These are phyloP conservation scores for Ips nitidus DNA, from an alignment of 1,140 invertebrate species.

Conservation along the genomic window DNA sequence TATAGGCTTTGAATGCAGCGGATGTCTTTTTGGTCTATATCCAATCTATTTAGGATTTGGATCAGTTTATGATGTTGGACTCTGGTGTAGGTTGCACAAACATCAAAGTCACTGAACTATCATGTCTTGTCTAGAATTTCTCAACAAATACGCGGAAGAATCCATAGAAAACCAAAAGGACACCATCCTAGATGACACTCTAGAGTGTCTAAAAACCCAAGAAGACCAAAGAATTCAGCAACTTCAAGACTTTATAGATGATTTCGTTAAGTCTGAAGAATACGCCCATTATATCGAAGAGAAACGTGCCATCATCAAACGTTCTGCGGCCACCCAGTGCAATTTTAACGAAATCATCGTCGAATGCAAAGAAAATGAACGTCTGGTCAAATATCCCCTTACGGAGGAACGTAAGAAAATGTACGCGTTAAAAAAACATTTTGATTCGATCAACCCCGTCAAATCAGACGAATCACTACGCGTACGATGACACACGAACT, in stretches of 20 bases:
- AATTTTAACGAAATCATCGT: conserved; percentile 26
- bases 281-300: conserved; percentile 25
- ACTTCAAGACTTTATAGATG: conserved; percentile 34
- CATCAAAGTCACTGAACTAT: too few relatives aligned
- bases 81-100: too few relatives aligned
- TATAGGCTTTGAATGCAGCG: too few relatives aligned
- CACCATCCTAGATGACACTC: conserved; percentile 18
- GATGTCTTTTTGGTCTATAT: too few relatives aligned
- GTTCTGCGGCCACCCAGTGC: conserved; percentile 14
- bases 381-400: conserved; percentile 25
- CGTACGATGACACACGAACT: too few relatives aligned
- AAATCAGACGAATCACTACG: too few relatives aligned
- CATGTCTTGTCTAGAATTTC: not conserved
- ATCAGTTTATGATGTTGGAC: too few relatives aligned
- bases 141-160: conserved; percentile 5
- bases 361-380: conserved; percentile 1
- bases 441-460: too few relatives aligned
- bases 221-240: conserved; percentile 16
- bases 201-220: conserved; percentile 15
- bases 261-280: conserved; percentile 38
- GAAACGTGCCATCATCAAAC: conserved; percentile 30
- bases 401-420: conserved; percentile 31
- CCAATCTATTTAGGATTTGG: too few relatives aligned
- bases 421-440: conserved; percentile 27
- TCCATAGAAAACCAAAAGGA: conserved; percentile 13